Evolutionary conservation across 2,113 vertebrate genomes (phyloP), one percentile per base, ranked within the genome.

Genomic region (Mormyrus iriodes): DNA sequence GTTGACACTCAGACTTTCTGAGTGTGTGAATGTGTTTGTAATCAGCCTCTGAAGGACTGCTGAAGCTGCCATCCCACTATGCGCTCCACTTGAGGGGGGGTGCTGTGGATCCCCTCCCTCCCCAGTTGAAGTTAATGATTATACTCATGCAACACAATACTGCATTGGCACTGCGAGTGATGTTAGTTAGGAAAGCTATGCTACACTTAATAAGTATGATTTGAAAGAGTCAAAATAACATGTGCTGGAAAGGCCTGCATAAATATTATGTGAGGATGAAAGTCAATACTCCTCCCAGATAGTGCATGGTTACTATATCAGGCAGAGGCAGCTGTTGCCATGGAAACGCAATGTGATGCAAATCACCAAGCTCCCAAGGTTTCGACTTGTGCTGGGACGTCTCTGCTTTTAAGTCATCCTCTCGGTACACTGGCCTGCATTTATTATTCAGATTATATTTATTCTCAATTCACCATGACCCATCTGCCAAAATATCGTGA

Each of bases 271-370:
- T 69, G 58, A 65, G 55, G 53, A 79, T 73, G 65, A 88, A 83
- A 39, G 49, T 88, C 49, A 24, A 42, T n/a, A 52, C 73, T 88
- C 17, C 31, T 76, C 31, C 65, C 48, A 83, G 88, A 79, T 55
- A 73, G 49, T 55, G 55, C 49, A 53, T 76, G 46, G 49, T 49
- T 52, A 55, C 88, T 88, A 53, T 46, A 84, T 35, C 52, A 89
- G 73, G 88, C 24, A 46, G 35, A 82, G 76, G 73, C 69, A 73
- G 48, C 21, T 48, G 87, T 88, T 89, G 51, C 88, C 39, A 84
- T 89, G 76, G 88, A 89, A 89, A 89, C 51, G 24, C 73, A 83
- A 13, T 19, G 49, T 42, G 46, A 79, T 88, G 88, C 61, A 88
- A 88, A 88, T 88, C 61, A n/a, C 15, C 73, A 51, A 3, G 51